A percentile compares a stretch with the other conserved stretches of the same genome.
These are phyloP conservation scores for Sebastes vulpes DNA, from an alignment of 2,797 vertebrate genomes.

Conservation along the genomic window DNA sequence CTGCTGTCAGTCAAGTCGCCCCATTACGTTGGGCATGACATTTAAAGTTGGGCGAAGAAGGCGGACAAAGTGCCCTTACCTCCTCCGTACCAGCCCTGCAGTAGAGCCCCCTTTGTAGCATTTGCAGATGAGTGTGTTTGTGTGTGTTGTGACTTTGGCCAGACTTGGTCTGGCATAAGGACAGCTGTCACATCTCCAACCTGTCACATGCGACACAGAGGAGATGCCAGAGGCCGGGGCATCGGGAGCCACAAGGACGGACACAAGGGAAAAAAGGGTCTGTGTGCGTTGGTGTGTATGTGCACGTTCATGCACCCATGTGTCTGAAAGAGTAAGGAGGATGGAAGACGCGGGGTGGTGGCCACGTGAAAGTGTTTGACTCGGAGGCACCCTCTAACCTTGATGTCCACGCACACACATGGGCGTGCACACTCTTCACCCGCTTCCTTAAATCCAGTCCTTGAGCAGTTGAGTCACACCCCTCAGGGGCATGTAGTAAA, in stretches of 20 bases:
- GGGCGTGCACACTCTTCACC: conserved; percentile 30
- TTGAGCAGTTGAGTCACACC: conserved; percentile 80
- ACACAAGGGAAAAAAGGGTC: conserved; percentile 48
- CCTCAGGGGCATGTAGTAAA: conserved; percentile 63
- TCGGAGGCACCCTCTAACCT: conserved; percentile 74
- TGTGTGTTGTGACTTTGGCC: conserved; percentile 82
- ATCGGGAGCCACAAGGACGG: conserved; percentile 74
- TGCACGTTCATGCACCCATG: conserved; percentile 23
- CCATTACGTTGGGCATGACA: conserved; percentile 81
- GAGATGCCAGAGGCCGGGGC: conserved; percentile 78
- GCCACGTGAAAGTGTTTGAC: conserved; percentile 75
- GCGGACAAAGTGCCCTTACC: conserved; percentile 78
- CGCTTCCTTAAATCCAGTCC: conserved; percentile 64
- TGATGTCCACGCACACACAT: conserved; percentile 47
- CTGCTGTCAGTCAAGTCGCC: conserved; percentile 77
- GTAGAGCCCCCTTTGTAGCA: conserved; percentile 69
- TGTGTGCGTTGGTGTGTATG: neutral
- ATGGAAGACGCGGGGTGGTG: conserved; percentile 55
- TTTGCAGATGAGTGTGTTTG: conserved; percentile 63
- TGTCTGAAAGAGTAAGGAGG: conserved; percentile 54
- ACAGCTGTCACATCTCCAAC: conserved; percentile 87
- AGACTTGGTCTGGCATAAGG: conserved; percentile 83
- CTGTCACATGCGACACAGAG: conserved; percentile 80
- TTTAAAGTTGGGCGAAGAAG: conserved; percentile 83
- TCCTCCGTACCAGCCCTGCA: conserved; percentile 75